These are phyloP conservation scores for Spodoptera exigua DNA, from an alignment of 2,888 invertebrate genomes.

Conservation along the genomic window DNA sequence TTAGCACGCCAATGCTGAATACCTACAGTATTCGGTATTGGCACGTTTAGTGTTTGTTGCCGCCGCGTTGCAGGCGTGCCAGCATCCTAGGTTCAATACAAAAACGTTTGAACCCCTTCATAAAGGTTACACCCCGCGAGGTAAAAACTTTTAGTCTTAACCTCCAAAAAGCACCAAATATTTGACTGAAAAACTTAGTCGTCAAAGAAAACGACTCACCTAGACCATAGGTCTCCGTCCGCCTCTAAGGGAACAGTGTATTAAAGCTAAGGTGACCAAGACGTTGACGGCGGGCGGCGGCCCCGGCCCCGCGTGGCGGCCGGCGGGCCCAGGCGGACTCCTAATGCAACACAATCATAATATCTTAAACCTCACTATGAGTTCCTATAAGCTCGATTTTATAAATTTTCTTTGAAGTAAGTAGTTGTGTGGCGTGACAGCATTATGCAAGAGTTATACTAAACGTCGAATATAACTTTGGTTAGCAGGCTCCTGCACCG, in stretches of 20 bases:
- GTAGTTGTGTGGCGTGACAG: conserved; percentile 11
- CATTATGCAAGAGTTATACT: conserved; percentile 5
- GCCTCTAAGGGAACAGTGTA: conserved; percentile 44
- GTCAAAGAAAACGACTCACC: conserved; percentile 16
- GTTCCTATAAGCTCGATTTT: conserved; percentile 57
- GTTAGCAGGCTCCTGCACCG: too few relatives aligned
- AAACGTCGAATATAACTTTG: conserved; percentile 4
- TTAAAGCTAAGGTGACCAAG: conserved; percentile 49
- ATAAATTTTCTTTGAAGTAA: conserved; percentile 33
- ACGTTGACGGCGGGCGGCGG: conserved; percentile 11
- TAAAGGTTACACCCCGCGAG: conserved; percentile 47
- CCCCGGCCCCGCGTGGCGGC: not conserved
- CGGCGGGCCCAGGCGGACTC: conserved; percentile 11
- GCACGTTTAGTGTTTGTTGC: too few relatives aligned
- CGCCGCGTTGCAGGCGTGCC: too few relatives aligned
- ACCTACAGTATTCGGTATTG: too few relatives aligned
- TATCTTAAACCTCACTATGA: conserved; percentile 35
- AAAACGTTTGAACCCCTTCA: not conserved
- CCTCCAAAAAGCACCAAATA: conserved; percentile 55
- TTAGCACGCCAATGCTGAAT: too few relatives aligned
- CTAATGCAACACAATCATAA: conserved; percentile 14
- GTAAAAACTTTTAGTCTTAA: conserved; percentile 49
- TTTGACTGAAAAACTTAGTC: conserved; percentile 33
- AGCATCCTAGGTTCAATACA: too few relatives aligned
- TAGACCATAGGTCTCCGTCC: conserved; percentile 34